phyloP scores from a whole-genome alignment of 1,140 invertebrate species.

The Brachionus koreanus region DNA sequence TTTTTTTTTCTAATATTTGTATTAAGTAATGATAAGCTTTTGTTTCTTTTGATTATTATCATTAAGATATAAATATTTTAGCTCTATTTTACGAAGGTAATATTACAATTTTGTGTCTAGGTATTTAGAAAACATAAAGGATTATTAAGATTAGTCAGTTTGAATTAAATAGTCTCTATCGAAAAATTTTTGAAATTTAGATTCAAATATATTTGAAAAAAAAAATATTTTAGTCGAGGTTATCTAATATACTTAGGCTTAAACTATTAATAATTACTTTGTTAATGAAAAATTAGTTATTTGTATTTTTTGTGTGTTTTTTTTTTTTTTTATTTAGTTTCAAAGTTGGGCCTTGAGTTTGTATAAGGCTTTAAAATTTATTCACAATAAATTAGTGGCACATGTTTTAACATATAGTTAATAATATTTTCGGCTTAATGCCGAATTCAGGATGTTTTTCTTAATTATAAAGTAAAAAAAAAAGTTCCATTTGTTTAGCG shows the following conservation, averaged over 20 bases:
- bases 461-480: neutral
- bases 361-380: neutral
- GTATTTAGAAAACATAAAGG: slow-evolving; percentile 4
- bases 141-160: neutral
- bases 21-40: slow-evolving; percentile 35
- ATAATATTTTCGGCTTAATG: neutral
- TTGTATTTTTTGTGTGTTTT: neutral
- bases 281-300: neutral
- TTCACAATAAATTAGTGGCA: neutral
- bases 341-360: neutral
- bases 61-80: slow-evolving; percentile 23
- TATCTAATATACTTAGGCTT: neutral
- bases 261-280: neutral
- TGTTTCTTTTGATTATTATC: slow-evolving; percentile 4
- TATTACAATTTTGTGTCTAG: slow-evolving; percentile 2
- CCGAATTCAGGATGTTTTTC: neutral
- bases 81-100: slow-evolving; percentile 8
- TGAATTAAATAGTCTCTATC: neutral
- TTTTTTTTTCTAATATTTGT: neutral
- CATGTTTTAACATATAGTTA: neutral
- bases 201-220: neutral
- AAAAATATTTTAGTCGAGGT: neutral
- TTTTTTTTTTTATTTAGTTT: neutral
- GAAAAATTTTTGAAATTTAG: neutral
- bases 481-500: neutral